These are phyloP conservation scores for Scomber colias DNA, from an alignment of 2,113 vertebrate genomes.

Conservation along the genomic window DNA sequence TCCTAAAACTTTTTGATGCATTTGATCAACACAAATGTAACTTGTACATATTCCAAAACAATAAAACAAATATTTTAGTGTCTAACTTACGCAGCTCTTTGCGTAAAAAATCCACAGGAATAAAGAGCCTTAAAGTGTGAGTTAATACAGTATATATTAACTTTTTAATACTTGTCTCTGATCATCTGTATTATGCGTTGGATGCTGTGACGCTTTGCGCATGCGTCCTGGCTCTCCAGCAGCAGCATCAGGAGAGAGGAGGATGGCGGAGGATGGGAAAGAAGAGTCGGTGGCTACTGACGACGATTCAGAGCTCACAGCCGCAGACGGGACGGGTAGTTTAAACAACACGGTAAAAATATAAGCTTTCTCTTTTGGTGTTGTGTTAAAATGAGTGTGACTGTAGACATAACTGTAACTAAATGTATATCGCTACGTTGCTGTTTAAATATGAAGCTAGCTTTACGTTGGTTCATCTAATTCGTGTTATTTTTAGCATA, in stretches of 20 bases:
- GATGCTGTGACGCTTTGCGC: constrained; percentile 45
- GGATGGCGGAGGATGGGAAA: constrained; percentile 80
- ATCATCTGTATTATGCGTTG: not conserved
- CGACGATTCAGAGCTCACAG: constrained; percentile 64
- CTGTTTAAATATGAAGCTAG: not conserved
- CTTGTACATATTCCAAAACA: too few species aligned
- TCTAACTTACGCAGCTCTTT: too few species aligned
- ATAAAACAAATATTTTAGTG: too few species aligned
- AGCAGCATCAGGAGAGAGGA: constrained; percentile 33
- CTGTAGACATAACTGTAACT: accelerated
- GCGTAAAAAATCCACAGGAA: too few species aligned
- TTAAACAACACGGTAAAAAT: constrained; percentile 63
- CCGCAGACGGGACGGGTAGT: constrained; percentile 58
- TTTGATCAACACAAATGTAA: too few species aligned
- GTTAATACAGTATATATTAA: too few species aligned
- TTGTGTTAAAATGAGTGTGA: not conserved
- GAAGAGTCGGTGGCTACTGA: constrained; percentile 69
- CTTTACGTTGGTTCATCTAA: not conserved
- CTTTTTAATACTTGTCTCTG: too few species aligned
- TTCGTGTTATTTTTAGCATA: not conserved
- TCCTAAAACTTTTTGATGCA: too few species aligned
- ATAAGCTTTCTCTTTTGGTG: accelerated
- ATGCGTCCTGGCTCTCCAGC: constrained; percentile 52
- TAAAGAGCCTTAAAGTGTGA: too few species aligned
- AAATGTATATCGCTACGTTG: too few species aligned